Conservation (phyloP, 2,888 invertebrate genomes). For the Leptopilina drosophilae region DNA sequence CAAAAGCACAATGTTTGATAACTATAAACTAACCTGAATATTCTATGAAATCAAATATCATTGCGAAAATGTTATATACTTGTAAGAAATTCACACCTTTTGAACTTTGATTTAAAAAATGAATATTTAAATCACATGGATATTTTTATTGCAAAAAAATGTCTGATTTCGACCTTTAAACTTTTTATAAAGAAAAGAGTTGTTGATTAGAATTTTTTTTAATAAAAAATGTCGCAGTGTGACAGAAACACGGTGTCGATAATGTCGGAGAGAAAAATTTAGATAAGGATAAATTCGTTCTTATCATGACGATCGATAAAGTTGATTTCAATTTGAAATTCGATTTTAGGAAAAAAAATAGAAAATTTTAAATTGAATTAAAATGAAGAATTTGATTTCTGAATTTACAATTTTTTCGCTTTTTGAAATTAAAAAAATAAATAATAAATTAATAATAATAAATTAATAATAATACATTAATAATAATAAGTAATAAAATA, state of each 20-base stretch:
- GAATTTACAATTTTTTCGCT: too few relatives aligned
- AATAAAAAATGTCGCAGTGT: background rate
- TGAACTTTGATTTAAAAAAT: background rate
- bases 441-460: too few relatives aligned
- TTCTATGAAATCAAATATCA: background rate
- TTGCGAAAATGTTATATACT: background rate
- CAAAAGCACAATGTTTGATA: background rate
- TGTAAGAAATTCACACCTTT: conserved; percentile 1
- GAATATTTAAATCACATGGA: background rate
- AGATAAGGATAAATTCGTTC: background rate
- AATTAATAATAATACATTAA: too few relatives aligned
- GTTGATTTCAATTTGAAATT: background rate
- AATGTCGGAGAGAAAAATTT: background rate
- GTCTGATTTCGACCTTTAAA: conserved; percentile 28
- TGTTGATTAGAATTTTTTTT: background rate
- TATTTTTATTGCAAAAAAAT: conserved; percentile 1
- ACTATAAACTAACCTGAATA: conserved; percentile 26
- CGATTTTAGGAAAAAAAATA: too few relatives aligned
- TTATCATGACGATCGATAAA: background rate
- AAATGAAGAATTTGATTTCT: too few relatives aligned
- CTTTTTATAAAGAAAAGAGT: background rate
- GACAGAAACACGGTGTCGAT: background rate
- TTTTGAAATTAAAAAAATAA: too few relatives aligned
- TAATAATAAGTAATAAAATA: too few relatives aligned
- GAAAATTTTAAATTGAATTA: too few relatives aligned